Evolutionary conservation across 2,888 invertebrate species (phyloP).

Genomic region (Himalopsyche tibetana): DNA sequence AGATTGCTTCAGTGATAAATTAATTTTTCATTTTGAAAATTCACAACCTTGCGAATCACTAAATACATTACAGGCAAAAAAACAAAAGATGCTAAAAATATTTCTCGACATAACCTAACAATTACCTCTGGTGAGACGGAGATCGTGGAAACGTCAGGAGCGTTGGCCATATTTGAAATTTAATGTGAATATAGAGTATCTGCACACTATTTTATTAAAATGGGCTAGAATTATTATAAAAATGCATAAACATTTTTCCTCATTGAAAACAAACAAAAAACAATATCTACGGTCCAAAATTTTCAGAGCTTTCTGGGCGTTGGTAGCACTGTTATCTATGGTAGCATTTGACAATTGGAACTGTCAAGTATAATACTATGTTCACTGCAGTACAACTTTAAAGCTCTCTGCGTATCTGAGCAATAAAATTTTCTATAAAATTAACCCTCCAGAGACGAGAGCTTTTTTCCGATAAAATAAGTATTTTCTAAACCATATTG

Average conservation of each 20-base stretch:
- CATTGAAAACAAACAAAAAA: slow-evolving; percentile 25
- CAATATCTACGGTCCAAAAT: background rate
- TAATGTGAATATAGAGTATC: slow-evolving; percentile 44
- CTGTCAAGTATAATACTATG: background rate
- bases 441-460: no score
- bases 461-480: no score
- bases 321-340: background rate
- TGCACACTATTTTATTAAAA: background rate
- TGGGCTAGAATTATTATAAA: slow-evolving; percentile 13
- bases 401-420: no score
- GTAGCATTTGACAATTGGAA: background rate
- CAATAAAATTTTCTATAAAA: no score
- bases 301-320: background rate
- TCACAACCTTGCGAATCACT: background rate
- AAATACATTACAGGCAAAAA: slow-evolving; percentile 4
- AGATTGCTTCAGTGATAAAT: no score
- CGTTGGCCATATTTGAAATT: slow-evolving; percentile 45
- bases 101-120: slow-evolving; percentile 54
- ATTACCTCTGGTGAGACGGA: slow-evolving; percentile 44
- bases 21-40: background rate
- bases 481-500: no score
- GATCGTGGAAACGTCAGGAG: background rate
- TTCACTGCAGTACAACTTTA: background rate
- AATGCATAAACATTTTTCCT: slow-evolving; percentile 3
- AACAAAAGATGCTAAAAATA: slow-evolving; percentile 44